Evolutionary conservation across 2,797 vertebrate species (phyloP).

Genomic region (Lithobates sylvaticus): DNA sequence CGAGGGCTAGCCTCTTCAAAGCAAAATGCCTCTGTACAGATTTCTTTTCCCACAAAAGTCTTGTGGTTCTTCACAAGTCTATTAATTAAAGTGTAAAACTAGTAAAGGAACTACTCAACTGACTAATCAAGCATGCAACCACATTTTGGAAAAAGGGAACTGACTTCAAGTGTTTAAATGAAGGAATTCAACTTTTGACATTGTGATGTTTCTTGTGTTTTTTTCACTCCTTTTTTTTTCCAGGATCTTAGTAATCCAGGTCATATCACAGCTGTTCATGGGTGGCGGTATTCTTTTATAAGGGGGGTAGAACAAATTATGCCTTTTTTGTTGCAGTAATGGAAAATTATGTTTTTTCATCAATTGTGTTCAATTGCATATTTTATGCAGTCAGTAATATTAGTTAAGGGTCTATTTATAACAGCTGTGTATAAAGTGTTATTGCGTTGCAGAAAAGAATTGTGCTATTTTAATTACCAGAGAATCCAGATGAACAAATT

Average conservation of each 20-base stretch:
- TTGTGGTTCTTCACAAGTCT: conserved; percentile 79
- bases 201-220: conserved; percentile 42
- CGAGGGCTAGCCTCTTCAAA: conserved; percentile 71
- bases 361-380: conserved; percentile 23
- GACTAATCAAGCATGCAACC: conserved; percentile 69
- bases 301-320: conserved; percentile 28
- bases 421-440: conserved; percentile 3
- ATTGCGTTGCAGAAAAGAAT: neutral
- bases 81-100: conserved; percentile 79
- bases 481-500: conserved; percentile 8
- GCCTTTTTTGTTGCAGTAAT: conserved; percentile 19
- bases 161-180: conserved; percentile 65
- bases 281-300: conserved; percentile 38
- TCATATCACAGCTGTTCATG: conserved; percentile 52
- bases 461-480: conserved; percentile 17
- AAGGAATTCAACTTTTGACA: conserved; percentile 59
- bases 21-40: conserved; percentile 76
- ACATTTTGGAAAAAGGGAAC: conserved; percentile 67
- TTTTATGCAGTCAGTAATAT: conserved; percentile 28
- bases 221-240: conserved; percentile 16
- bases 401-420: neutral
- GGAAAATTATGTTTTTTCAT: conserved; percentile 29
- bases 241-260: conserved; percentile 42
- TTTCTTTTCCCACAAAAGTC: conserved; percentile 73
- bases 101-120: conserved; percentile 69